Conservation (phyloP, 2,113 vertebrate species). For the Axis porcinus region DNA sequence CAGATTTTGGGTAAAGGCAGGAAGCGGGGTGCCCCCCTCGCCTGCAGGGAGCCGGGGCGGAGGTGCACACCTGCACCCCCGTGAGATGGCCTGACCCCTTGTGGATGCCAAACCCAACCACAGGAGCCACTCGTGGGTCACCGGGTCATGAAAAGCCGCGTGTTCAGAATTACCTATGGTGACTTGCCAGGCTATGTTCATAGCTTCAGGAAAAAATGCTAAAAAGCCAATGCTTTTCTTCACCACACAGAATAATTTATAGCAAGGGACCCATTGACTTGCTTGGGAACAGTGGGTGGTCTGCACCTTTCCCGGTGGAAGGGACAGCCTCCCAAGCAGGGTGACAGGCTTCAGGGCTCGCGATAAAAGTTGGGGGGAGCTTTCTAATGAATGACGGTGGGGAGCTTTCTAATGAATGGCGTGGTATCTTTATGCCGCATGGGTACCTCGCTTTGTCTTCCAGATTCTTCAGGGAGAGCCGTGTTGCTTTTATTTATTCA, state of each 20-base stretch:
- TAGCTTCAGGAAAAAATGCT: slow-evolving; percentile 62
- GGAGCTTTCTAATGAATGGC: slow-evolving; percentile 65
- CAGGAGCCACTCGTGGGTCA: slow-evolving; percentile 30
- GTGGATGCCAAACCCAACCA: slow-evolving; percentile 29
- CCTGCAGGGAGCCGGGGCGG: rapidly evolving
- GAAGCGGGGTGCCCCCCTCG: rapidly evolving
- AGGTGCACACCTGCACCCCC: not conserved
- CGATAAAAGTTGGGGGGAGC: not conserved
- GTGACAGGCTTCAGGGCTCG: slow-evolving; percentile 21
- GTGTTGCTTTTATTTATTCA: slow-evolving; percentile 26
- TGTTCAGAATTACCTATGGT: slow-evolving; percentile 72
- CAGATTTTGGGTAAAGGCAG: not conserved
- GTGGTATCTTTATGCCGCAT: not conserved
- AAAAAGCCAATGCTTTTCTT: slow-evolving; percentile 40
- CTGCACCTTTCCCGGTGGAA: slow-evolving; percentile 57
- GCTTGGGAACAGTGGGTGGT: slow-evolving; percentile 67
- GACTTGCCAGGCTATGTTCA: slow-evolving; percentile 58
- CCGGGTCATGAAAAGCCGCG: slow-evolving; percentile 62
- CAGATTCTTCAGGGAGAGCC: slow-evolving; percentile 15
- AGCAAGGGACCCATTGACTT: slow-evolving; percentile 75
- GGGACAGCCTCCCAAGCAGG: slow-evolving; percentile 58
- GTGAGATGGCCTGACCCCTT: not conserved
- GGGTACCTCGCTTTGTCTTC: not conserved
- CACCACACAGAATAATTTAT: slow-evolving; percentile 80
- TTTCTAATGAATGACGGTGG: slow-evolving; percentile 61